Evolutionary conservation across 2,113 vertebrate genomes (phyloP).

Genomic region (Bufo gargarizans): DNA sequence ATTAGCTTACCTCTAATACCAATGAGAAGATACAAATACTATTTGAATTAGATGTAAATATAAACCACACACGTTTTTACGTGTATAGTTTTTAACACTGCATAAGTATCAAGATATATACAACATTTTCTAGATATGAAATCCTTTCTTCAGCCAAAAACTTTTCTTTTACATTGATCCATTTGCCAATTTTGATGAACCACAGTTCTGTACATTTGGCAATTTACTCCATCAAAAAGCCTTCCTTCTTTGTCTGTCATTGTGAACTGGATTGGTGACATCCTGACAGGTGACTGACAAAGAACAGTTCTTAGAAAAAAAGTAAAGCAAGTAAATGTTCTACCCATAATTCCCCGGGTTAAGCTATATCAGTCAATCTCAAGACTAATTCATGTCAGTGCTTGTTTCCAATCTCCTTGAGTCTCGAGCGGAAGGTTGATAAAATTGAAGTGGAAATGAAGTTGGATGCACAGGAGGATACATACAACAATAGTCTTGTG

Average conservation of each 20-base stretch:
- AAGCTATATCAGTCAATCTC: conserved; percentile 91
- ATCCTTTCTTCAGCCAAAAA: conserved; percentile 21
- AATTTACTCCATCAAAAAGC: conserved; percentile 85
- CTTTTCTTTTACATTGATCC: conserved; percentile 1
- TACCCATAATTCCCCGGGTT: conserved; percentile 83
- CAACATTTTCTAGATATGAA: conserved; percentile 16
- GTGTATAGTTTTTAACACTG: too few relatives aligned
- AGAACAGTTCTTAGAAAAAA: conserved; percentile 58
- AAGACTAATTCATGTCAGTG: conserved; percentile 93
- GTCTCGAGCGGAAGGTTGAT: conserved; percentile 90
- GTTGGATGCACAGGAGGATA: conserved; percentile 89
- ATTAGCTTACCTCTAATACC: too few relatives aligned
- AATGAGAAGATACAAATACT: too few relatives aligned
- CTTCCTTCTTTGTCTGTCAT: conserved; percentile 72
- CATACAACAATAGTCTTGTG: conserved; percentile 75
- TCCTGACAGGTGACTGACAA: conserved; percentile 83
- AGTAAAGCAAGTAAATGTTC: conserved; percentile 67
- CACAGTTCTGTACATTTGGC: conserved; percentile 71
- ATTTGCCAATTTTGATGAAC: conserved; percentile 71
- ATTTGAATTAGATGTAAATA: too few relatives aligned
- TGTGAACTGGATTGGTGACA: conserved; percentile 71
- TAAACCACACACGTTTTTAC: too few relatives aligned
- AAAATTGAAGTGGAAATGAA: conserved; percentile 99
- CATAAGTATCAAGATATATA: background rate
- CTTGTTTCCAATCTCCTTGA: conserved; percentile 93